A percentile compares a stretch with the other conserved stretches of the same genome.
These are phyloP conservation scores for Chloroclysta siterata DNA, from an alignment of 2,888 invertebrate species.

Conservation along the genomic window DNA sequence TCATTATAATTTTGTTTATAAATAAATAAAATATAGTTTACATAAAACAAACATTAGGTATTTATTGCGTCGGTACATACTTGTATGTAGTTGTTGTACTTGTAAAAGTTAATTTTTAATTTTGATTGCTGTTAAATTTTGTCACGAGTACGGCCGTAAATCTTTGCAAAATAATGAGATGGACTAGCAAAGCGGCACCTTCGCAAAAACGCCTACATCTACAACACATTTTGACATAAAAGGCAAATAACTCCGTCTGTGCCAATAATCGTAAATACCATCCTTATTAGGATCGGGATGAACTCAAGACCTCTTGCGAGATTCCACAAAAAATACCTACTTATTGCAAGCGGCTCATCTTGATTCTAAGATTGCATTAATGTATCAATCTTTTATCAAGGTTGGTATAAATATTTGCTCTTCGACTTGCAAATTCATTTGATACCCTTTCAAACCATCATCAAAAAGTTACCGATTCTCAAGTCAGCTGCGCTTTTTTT, in stretches of 20 bases:
- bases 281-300: slow-evolving; percentile 36
- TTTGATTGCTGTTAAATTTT: not conserved
- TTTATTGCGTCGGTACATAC: no score
- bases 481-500: no score
- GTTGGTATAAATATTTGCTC: slow-evolving; percentile 14
- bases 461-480: no score
- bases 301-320: slow-evolving; percentile 34
- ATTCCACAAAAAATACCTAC: slow-evolving; percentile 30
- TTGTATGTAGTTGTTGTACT: no score
- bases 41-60: no score
- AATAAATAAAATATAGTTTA: no score
- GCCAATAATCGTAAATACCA: slow-evolving; percentile 35
- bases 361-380: slow-evolving; percentile 35
- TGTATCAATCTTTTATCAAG: slow-evolving; percentile 38
- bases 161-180: slow-evolving; percentile 18
- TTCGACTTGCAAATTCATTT: slow-evolving; percentile 2
- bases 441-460: no score
- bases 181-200: slow-evolving; percentile 2
- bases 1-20: no score
- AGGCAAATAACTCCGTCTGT: slow-evolving; percentile 32
- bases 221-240: slow-evolving; percentile 31
- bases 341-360: slow-evolving; percentile 29
- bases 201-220: slow-evolving; percentile 28
- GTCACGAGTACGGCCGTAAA: not conserved
- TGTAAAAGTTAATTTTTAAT: not conserved